Percentiles rank a stretch among this genome's conserved stretches.
Conservation (phyloP, 2,797 vertebrate genomes). For the Hydrolagus colliei region DNA sequence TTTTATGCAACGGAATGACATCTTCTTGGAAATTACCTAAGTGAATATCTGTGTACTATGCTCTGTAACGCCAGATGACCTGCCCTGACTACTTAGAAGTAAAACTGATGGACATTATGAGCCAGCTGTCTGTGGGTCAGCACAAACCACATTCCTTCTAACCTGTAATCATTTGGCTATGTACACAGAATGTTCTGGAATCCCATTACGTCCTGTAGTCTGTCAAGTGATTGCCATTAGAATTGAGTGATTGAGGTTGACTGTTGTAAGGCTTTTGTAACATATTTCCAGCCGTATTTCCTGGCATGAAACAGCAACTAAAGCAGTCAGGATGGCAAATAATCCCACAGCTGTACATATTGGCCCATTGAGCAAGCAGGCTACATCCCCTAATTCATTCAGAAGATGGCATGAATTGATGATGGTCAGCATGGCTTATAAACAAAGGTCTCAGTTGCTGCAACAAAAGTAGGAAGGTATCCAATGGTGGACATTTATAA, state of each 20-base stretch:
- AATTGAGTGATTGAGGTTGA: slow-evolving; percentile 42
- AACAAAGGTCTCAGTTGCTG: slow-evolving; percentile 28
- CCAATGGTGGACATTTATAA: slow-evolving; percentile 26
- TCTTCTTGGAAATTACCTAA: slow-evolving; percentile 13
- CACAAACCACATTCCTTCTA: slow-evolving; percentile 37
- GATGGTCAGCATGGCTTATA: slow-evolving; percentile 9
- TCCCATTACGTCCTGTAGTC: slow-evolving; percentile 34
- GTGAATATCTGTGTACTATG: slow-evolving; percentile 23
- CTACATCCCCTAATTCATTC: not conserved
- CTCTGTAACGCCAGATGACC: slow-evolving; percentile 18
- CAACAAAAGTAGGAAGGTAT: slow-evolving; percentile 29
- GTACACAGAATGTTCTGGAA: slow-evolving; percentile 35
- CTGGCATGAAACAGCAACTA: slow-evolving; percentile 53
- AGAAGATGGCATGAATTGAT: slow-evolving; percentile 23
- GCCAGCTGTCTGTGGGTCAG: slow-evolving; percentile 42
- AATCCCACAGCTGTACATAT: slow-evolving; percentile 52
- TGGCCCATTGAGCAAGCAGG: slow-evolving; percentile 47
- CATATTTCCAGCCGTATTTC: slow-evolving; percentile 55
- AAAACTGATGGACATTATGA: slow-evolving; percentile 32
- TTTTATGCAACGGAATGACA: slow-evolving; percentile 25
- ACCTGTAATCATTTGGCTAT: slow-evolving; percentile 34
- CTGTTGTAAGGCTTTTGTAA: slow-evolving; percentile 59
- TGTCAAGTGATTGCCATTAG: slow-evolving; percentile 43
- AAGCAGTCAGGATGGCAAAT: slow-evolving; percentile 46
- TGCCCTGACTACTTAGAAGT: slow-evolving; percentile 4